Evolutionary conservation across 2,888 invertebrate genomes (phyloP), one percentile per base, ranked within the genome.

Genomic region (Choreutis nemorana): DNA sequence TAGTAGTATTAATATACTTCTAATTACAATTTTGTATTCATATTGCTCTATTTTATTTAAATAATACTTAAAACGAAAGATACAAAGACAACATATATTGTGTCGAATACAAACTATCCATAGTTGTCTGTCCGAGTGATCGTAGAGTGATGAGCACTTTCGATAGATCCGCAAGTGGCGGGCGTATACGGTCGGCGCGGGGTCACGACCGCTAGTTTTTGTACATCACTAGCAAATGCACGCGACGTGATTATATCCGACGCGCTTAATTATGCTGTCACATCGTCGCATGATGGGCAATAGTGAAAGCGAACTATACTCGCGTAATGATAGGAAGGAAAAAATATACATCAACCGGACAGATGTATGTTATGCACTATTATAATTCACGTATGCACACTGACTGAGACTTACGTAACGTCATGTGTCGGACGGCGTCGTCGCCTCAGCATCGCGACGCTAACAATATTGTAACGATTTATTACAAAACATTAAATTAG

Each of bases 201-300:
- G 75, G 77, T 77, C 77, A 64, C 55, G 71, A 67, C 62, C 68
- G 61, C 52, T 62, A 65, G 67, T 70, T 72, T 38, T 70, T 67
- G 64, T 65, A 60, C 65, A 45, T 46, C 50, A 45, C 47, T 36
- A 45, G 42, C 40, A 42, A 52, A 51, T 62, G 63, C 63, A 68
- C 61, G 65, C 64, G 58, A 53, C 64, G 62, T 68, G 72, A 67
- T 71, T 71, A 61, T 65, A 59, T 66, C 58, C 63, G 64, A 63
- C 64, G 59, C 64, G 70, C 67, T 72, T 77, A 78, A 78, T 78
- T 78, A 77, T 68, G 66, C 68, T 75, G 75, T 77, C 77, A 71
- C 58, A 68, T 66, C 65, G 70, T 64, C 72, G 61, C 66, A 65
- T 64, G 68, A 71, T 63, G 65, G 55, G 57, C 48, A 55, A 61